These are phyloP conservation scores for Procavia capensis DNA, from an alignment of 2,113 vertebrate genomes.

Conservation along the genomic window DNA sequence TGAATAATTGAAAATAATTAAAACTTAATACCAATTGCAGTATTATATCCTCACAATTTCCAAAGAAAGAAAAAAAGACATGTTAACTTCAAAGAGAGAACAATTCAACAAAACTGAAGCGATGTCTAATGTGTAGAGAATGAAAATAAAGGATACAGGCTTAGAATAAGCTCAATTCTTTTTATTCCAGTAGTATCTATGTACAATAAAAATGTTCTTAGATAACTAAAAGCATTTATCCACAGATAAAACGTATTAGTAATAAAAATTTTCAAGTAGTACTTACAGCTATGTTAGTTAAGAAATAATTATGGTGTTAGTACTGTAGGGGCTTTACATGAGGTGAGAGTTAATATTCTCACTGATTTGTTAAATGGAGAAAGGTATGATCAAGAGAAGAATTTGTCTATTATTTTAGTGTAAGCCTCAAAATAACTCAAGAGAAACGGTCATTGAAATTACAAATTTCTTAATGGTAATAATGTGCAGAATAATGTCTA, in stretches of 20 bases:
- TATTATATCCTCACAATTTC: neutral
- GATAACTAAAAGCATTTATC: neutral
- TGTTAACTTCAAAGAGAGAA: neutral
- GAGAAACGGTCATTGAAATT: neutral
- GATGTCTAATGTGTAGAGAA: slow-evolving; percentile 3
- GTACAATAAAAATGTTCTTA: slow-evolving; percentile 30
- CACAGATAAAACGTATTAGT: neutral
- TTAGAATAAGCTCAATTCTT: slow-evolving; percentile 14
- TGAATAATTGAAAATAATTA: slow-evolving; percentile 47
- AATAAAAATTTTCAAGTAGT: slow-evolving; percentile 12
- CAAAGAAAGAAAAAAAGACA: neutral
- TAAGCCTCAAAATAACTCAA: neutral
- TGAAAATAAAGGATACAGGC: slow-evolving; percentile 27
- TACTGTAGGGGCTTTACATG: neutral
- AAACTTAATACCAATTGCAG: neutral
- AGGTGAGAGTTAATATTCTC: neutral
- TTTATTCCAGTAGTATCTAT: neutral
- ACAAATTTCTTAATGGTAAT: neutral
- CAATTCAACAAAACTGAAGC: slow-evolving; percentile 2
- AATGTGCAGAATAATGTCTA: neutral
- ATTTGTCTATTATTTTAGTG: neutral
- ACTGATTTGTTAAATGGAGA: neutral
- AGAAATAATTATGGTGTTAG: slow-evolving; percentile 13
- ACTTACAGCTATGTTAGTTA: slow-evolving; percentile 28
- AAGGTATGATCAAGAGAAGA: neutral